Evolutionary conservation across 2,113 vertebrate genomes (phyloP).

Genomic region (Proterorhinus semilunaris): DNA sequence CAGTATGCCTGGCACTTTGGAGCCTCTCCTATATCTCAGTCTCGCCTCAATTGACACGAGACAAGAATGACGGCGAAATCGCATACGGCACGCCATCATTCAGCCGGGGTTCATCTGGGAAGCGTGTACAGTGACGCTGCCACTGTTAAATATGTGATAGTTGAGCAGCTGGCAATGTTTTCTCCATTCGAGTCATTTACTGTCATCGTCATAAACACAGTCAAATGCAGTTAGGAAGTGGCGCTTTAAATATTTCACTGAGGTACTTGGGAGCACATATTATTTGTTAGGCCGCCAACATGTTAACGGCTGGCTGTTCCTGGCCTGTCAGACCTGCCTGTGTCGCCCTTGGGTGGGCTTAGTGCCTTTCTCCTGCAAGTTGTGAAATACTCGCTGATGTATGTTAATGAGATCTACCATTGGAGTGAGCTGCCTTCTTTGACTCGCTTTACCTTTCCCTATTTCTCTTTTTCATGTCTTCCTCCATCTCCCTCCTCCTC

Average conservation of each 20-base stretch:
- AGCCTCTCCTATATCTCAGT: constrained; percentile 65
- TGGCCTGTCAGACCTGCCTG: constrained; percentile 73
- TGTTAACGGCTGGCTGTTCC: constrained; percentile 74
- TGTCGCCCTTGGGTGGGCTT: constrained; percentile 79
- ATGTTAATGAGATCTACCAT: constrained; percentile 77
- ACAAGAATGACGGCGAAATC: constrained; percentile 67
- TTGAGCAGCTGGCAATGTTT: constrained; percentile 64
- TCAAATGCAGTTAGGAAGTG: constrained; percentile 68
- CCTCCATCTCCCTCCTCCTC: constrained; percentile 29
- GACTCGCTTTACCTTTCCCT: constrained; percentile 27
- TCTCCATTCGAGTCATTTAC: constrained; percentile 65
- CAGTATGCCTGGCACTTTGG: constrained; percentile 63
- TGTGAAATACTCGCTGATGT: constrained; percentile 77
- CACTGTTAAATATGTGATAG: constrained; percentile 65
- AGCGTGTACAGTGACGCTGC: constrained; percentile 45
- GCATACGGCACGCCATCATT: constrained; percentile 66
- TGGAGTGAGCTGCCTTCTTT: constrained; percentile 59
- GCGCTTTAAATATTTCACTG: constrained; percentile 75
- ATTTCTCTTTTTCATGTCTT: constrained; percentile 14
- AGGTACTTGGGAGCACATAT: constrained; percentile 74
- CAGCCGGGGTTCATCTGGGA: constrained; percentile 63
- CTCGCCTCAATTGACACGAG: constrained; percentile 60
- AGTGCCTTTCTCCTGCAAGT: constrained; percentile 73
- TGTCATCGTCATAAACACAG: constrained; percentile 72
- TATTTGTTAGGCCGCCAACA: constrained; percentile 77